These are phyloP conservation scores for Drosophila hamatofila DNA, from an alignment of 2,888 invertebrate species.

Conservation along the genomic window DNA sequence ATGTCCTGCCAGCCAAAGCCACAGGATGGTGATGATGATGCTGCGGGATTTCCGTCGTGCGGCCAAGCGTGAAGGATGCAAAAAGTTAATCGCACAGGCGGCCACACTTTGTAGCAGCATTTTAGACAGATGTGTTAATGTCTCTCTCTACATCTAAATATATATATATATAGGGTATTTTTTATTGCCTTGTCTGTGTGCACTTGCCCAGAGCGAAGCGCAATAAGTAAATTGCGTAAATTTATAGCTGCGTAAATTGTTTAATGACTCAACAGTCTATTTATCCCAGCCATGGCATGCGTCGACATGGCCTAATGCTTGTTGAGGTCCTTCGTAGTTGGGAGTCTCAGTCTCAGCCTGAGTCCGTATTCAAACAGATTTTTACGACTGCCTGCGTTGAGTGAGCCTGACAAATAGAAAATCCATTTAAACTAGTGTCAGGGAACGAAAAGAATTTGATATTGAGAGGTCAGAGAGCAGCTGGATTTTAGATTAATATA, in stretches of 20 bases:
- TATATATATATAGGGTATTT: slow-evolving; percentile 60
- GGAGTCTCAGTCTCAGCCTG: background rate
- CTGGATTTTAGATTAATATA: background rate
- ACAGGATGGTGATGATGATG: slow-evolving; percentile 37
- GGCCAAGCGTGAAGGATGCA: slow-evolving; percentile 76
- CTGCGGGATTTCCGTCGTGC: slow-evolving; percentile 9
- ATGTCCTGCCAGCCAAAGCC: slow-evolving; percentile 15
- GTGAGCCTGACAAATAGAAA: slow-evolving; percentile 1
- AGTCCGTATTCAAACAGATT: slow-evolving; percentile 7
- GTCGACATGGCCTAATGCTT: slow-evolving; percentile 67
- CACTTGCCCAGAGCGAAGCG: slow-evolving; percentile 41
- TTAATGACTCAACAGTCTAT: slow-evolving; percentile 80
- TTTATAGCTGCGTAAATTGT: slow-evolving; percentile 81
- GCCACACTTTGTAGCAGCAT: slow-evolving; percentile 67
- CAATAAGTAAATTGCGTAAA: slow-evolving; percentile 83
- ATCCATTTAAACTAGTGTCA: background rate
- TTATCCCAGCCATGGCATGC: slow-evolving; percentile 64
- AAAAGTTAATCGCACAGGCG: slow-evolving; percentile 83
- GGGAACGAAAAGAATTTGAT: background rate
- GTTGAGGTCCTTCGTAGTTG: slow-evolving; percentile 50
- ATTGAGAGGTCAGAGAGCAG: background rate
- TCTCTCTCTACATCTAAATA: slow-evolving; percentile 1
- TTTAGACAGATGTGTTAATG: slow-evolving; percentile 78
- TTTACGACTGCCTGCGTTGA: background rate
- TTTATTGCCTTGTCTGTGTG: slow-evolving; percentile 66